Base-by-base conservation (phyloP, 2,113 vertebrate genomes). In the Aegithalos caudatus region DNA sequence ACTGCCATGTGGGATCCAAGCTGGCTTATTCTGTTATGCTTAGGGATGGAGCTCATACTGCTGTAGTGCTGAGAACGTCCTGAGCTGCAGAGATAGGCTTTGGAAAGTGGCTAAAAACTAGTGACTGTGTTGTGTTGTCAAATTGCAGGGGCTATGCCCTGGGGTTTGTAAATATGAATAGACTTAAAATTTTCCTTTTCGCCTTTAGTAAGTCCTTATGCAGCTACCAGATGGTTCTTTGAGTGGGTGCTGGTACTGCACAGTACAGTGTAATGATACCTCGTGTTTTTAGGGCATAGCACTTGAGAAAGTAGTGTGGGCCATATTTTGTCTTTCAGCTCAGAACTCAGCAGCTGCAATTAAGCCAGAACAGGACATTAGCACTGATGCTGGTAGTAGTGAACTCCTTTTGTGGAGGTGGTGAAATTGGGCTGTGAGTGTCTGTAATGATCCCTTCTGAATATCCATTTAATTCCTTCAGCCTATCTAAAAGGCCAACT, bases 291-390 rank as follows among this genome's bases (percentile, higher is more conserved):
- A 83, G 60, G 65, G 27, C 2, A 0, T 25, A 40, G 47, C 38
- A 51, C 48, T 72, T 83, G 16, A 88, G 83, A 83, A 92, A 88
- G 42, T 57, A 58, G 19, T 3, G 3, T 67, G 50, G 62, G 71
- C 35, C 86, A 3, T n/a, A 14, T 56, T 87, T 93, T 56, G 22
- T 71, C 73, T 86, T 92, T 84, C 40, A 81, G 38, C 67, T 79
- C 81, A 37, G 29, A 86, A 60, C 35, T 67, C 37, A 22, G 28
- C 16, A 16, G 37, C 51, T 81, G 44, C 69, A 78, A n/a, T 96
- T 94, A 85, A 87, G 48, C 74, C 40, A 72, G 81, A 85, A 72
- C 37, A 85, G 62, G 67, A 56, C 85, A 57, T 85, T 88, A 65
- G 25, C 28, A n/a, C 53, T 93, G 61, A 47, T 89, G 44, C n/a